Conservation (phyloP, 92 coral and sea anemone genomes). For the Galaxea fascicularis region DNA sequence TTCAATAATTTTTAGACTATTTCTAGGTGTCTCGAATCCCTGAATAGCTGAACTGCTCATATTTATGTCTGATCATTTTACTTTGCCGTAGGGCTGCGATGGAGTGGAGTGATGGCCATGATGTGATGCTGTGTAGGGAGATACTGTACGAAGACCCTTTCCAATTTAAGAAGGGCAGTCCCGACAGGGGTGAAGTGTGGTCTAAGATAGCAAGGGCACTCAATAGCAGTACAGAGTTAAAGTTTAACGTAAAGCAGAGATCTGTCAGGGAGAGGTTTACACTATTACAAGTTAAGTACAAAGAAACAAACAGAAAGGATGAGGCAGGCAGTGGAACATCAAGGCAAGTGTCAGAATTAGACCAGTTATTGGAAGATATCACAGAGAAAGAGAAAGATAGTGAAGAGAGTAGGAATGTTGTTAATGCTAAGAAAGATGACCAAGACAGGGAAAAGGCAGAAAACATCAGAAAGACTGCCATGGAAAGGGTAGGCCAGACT, state of each 20-base stretch:
- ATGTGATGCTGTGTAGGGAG: conserved; percentile 13
- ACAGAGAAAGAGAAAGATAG: conserved; percentile 56
- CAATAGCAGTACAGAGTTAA: conserved; percentile 35
- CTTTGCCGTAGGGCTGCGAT: not conserved
- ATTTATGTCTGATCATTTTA: conserved; percentile 6
- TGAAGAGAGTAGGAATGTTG: conserved; percentile 41
- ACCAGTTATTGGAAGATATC: conserved; percentile 58
- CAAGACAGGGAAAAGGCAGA: conserved; percentile 57
- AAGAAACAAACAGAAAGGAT: conserved; percentile 49
- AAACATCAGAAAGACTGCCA: conserved; percentile 33
- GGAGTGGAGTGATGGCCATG: conserved; percentile 55
- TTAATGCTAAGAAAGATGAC: conserved; percentile 23
- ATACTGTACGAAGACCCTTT: conserved; percentile 15
- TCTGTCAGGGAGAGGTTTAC: conserved; percentile 65
- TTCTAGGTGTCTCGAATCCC: conserved; percentile 1
- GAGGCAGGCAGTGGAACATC: conserved; percentile 58
- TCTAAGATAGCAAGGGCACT: conserved; percentile 38
- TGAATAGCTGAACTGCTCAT: conserved; percentile 21
- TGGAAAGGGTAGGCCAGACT: conserved; percentile 61
- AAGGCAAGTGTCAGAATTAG: conserved; percentile 49
- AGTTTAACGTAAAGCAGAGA: conserved; percentile 49
- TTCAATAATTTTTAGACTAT: not conserved
- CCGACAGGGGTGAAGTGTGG: conserved; percentile 60
- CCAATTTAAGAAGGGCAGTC: conserved; percentile 50
- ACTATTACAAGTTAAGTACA: conserved; percentile 46